Base-by-base conservation (phyloP, 2,113 vertebrate species). In the Cephalopholis sonnerati region DNA sequence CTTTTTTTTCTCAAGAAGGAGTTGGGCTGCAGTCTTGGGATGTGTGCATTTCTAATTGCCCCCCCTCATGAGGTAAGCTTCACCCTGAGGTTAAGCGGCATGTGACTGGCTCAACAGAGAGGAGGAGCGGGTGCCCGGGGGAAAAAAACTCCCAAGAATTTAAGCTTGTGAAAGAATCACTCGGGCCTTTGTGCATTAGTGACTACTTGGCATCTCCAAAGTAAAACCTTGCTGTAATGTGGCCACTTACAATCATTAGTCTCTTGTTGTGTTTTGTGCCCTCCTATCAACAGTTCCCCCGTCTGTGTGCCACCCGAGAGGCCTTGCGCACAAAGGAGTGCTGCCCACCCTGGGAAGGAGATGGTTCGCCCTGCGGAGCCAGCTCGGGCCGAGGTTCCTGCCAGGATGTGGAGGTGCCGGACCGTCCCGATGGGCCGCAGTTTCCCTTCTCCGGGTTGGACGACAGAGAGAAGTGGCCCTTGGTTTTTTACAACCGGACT, bases 381-480 rank as follows among this genome's bases (percentile, higher is more conserved):
- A 92, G 89, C 46, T 97, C 97, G 0, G 91, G 95, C 1, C 94
- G 98, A 76, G 98, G 98, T 0, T 95, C 86, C 59, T 99, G 98
- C 39, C 91, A 93, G 82, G 92, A 96, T 0, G 92, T 97, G 8
- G 64, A 87, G 44, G 91, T 97, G 2, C 92, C 96, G 5, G 90
- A 77, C 0, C 95, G 92, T 18, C 94, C 97, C 0, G 66, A 95
- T 3, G 97, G 98, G 7, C 95, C 96, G 0, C 97, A 98, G 74
- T 99, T 97, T 81, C 98, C 97, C 58, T 98, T 98, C 80, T 93
- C 91, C 0, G 97, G 97, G 1, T 83, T 97, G 85, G 98, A 99
- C 20, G 98, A 99, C 86, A 92, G 98, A 48, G 98, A 99, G 68
- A 95, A 95, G 29, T 99, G 98, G 98, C 98, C 98, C 0, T 85